phyloP scores from a whole-genome alignment of 2,888 invertebrate species.

The Falcaria lacertinaria region DNA sequence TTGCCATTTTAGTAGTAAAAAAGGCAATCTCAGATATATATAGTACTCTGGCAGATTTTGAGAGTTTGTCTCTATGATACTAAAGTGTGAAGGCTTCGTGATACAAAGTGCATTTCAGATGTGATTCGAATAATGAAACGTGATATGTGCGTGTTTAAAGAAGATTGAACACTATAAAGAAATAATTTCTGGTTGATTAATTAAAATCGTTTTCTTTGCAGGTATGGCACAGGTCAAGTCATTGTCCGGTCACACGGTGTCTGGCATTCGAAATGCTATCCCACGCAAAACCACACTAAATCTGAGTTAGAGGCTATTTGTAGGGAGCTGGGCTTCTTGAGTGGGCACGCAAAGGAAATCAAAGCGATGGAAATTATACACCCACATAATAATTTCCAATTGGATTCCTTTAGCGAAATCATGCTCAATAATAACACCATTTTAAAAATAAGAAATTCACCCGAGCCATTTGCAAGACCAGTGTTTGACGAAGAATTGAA shows the following conservation, averaged over 20 bases:
- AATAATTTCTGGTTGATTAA: too few species aligned
- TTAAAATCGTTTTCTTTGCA: slow-evolving; percentile 27
- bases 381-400: slow-evolving; percentile 43
- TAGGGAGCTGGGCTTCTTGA: slow-evolving; percentile 79
- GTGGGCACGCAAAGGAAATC: slow-evolving; percentile 73
- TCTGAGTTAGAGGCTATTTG: slow-evolving; percentile 81
- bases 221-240: slow-evolving; percentile 83
- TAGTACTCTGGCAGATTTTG: too few species aligned
- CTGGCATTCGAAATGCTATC: slow-evolving; percentile 86
- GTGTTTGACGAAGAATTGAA: slow-evolving; percentile 38
- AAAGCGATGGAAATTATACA: slow-evolving; percentile 31
- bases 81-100: too few species aligned
- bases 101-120: too few species aligned
- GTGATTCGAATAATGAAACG: too few species aligned
- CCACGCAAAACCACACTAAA: slow-evolving; percentile 71
- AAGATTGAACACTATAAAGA: too few species aligned
- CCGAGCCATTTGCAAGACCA: slow-evolving; percentile 53
- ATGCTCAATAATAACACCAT: slow-evolving; percentile 57
- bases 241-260: slow-evolving; percentile 82
- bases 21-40: too few species aligned
- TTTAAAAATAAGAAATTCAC: slow-evolving; percentile 57
- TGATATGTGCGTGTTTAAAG: too few species aligned
- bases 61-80: too few species aligned
- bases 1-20: too few species aligned
- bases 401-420: slow-evolving; percentile 59